Evolutionary conservation across 2,888 invertebrate species (phyloP).

Genomic region (Cheiracanthium punctorium): DNA sequence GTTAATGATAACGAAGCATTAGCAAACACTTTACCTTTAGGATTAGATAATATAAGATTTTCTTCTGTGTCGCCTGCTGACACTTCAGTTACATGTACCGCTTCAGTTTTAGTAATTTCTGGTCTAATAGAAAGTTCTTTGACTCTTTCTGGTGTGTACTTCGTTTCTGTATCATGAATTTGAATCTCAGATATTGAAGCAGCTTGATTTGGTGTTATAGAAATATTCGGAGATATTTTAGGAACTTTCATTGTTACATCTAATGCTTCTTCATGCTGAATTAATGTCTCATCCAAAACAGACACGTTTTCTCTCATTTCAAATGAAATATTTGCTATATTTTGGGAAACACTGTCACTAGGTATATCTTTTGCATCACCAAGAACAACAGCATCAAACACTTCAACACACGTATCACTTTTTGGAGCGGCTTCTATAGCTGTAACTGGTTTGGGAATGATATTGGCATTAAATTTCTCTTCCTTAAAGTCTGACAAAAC

Average conservation of each 20-base stretch:
- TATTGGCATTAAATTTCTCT: conserved; percentile 6
- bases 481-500: conserved; percentile 48
- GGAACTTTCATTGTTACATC: neutral
- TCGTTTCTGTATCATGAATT: conserved; percentile 61
- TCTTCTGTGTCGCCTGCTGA: conserved; percentile 31
- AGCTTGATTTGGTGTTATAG: conserved; percentile 37
- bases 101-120: conserved; percentile 48
- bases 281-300: conserved; percentile 46
- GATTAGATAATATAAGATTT: conserved; percentile 24
- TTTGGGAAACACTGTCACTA: conserved; percentile 69
- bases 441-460: conserved; percentile 35
- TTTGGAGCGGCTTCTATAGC: conserved; percentile 29
- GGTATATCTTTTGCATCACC: conserved; percentile 38
- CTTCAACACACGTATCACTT: conserved; percentile 21
- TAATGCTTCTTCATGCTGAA: conserved; percentile 34
- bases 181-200: conserved; percentile 51
- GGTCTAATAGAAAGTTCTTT: conserved; percentile 9
- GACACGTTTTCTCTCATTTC: conserved; percentile 39
- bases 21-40: conserved; percentile 24
- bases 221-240: conserved; percentile 19
- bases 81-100: conserved; percentile 58
- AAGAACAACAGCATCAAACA: conserved; percentile 34
- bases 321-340: conserved; percentile 72
- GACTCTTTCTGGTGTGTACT: conserved; percentile 17
- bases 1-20: conserved; percentile 23